phyloP scores from a whole-genome alignment of 2,797 vertebrate genomes.

The Channa striata region DNA sequence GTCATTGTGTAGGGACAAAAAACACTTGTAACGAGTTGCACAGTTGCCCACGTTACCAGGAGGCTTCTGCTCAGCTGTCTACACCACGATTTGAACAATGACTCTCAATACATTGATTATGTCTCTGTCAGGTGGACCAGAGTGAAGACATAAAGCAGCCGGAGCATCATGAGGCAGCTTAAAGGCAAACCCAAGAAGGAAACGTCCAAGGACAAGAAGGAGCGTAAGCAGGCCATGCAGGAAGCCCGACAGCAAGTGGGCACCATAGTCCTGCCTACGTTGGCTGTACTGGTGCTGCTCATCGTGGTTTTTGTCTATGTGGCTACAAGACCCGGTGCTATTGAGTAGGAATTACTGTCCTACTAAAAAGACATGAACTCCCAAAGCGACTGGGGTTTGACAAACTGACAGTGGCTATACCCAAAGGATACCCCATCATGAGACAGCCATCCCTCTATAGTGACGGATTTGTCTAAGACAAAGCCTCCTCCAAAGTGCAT shows the following conservation, averaged over 20 bases:
- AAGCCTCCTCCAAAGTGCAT: slow-evolving; percentile 44
- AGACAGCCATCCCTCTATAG: slow-evolving; percentile 18
- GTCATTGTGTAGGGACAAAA: background rate
- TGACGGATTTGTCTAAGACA: slow-evolving; percentile 28
- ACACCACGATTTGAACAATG: background rate
- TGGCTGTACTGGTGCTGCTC: slow-evolving; percentile 90
- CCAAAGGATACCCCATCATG: slow-evolving; percentile 48
- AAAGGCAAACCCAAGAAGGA: slow-evolving; percentile 98
- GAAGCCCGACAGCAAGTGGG: slow-evolving; percentile 95
- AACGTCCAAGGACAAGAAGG: slow-evolving; percentile 96
- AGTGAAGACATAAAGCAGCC: background rate
- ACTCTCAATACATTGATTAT: background rate
- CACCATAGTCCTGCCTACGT: slow-evolving; percentile 93
- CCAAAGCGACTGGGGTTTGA: slow-evolving; percentile 18
- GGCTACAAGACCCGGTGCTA: slow-evolving; percentile 90
- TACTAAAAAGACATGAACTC: slow-evolving; percentile 16
- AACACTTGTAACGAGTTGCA: no score
- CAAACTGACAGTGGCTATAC: slow-evolving; percentile 32
- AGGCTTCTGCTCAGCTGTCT: background rate
- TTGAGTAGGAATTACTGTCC: slow-evolving; percentile 79
- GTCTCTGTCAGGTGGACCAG: slow-evolving; percentile 39
- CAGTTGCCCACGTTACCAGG: background rate
- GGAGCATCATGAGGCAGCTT: slow-evolving; percentile 92
- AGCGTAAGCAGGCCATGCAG: slow-evolving; percentile 97
- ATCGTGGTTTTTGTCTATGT: slow-evolving; percentile 96